Percentiles rank a stretch among this genome's conserved stretches.
Conservation (phyloP, 2,113 vertebrate genomes). For the Octodon degus region DNA sequence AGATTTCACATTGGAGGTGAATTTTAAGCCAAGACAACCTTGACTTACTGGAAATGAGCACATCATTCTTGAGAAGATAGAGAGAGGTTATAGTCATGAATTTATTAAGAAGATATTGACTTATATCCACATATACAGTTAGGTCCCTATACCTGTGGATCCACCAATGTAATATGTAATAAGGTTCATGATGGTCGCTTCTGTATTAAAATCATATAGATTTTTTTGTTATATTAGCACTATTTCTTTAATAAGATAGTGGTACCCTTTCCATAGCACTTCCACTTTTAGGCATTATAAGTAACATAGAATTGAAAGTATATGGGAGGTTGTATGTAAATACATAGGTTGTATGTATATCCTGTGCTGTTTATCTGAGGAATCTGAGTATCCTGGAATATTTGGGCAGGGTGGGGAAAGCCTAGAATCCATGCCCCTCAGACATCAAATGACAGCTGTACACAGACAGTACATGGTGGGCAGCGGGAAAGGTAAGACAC, state of each 20-base stretch:
- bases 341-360: neutral
- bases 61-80: neutral
- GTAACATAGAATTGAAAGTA: neutral
- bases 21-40: neutral
- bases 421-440: neutral
- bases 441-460: neutral
- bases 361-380: neutral
- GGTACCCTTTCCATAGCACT: neutral
- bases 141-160: too few species aligned
- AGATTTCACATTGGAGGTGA: neutral
- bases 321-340: neutral
- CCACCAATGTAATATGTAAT: neutral
- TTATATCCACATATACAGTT: neutral
- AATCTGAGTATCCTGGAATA: neutral
- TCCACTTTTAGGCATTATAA: neutral
- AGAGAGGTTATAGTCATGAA: neutral
- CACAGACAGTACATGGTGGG: neutral
- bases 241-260: neutral
- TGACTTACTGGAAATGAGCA: neutral
- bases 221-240: neutral
- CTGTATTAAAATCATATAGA: neutral
- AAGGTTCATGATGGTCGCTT: too few species aligned
- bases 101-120: neutral
- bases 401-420: too few species aligned
- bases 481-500: neutral